Evolutionary conservation across 2,888 invertebrate genomes (phyloP).

Genomic region (Liopterus haemorrhoidalis): DNA sequence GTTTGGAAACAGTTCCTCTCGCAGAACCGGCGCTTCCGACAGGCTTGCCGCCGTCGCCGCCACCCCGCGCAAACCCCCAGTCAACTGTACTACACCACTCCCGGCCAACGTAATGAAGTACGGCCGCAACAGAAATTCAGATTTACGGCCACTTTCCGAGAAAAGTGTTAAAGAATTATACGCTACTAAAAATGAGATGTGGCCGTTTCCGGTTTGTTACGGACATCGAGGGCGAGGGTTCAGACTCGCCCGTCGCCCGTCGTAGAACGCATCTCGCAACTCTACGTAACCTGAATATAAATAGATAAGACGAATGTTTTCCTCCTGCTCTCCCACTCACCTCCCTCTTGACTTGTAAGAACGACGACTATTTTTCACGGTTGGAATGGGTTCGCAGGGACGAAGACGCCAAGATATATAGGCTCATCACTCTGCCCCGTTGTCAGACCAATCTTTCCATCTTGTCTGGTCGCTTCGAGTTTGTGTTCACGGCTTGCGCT

Average conservation of each 20-base stretch:
- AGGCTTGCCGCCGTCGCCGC: neutral
- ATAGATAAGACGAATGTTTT: conserved; percentile 45
- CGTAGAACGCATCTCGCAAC: neutral
- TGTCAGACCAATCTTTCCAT: conserved; percentile 44
- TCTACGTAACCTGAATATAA: conserved; percentile 38
- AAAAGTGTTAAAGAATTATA: conserved; percentile 53
- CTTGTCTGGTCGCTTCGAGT: conserved; percentile 42
- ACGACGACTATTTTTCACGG: conserved; percentile 45
- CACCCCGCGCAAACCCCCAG: conserved; percentile 1
- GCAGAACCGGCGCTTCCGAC: conserved; percentile 5
- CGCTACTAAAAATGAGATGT: conserved; percentile 52
- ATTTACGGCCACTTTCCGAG: conserved; percentile 44
- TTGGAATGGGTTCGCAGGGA: conserved; percentile 38
- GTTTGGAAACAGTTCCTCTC: conserved; percentile 16
- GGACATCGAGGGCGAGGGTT: neutral
- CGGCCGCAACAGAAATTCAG: conserved; percentile 40
- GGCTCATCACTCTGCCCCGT: conserved; percentile 45
- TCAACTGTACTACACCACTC: conserved; percentile 1
- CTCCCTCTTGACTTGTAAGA: conserved; percentile 41
- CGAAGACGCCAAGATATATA: conserved; percentile 46
- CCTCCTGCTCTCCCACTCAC: conserved; percentile 39
- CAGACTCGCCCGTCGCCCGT: neutral
- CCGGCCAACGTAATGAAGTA: conserved; percentile 38
- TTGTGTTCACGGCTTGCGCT: conserved; percentile 42
- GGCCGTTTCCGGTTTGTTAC: conserved; percentile 40